Evolutionary conservation across 2,113 vertebrate species (phyloP).

Genomic region (Pollachius pollachius): DNA sequence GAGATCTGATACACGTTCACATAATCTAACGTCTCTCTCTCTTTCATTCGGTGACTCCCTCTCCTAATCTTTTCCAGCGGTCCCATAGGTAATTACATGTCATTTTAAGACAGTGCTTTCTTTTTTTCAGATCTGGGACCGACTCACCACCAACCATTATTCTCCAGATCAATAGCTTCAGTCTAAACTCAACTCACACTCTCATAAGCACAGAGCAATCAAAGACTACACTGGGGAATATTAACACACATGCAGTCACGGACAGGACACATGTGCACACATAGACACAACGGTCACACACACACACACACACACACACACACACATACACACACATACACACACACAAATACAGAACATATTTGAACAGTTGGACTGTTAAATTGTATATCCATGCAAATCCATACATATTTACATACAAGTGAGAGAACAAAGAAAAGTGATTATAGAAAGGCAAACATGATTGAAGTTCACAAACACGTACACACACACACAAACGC

Average conservation of each 20-base stretch:
- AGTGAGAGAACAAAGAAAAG: too few relatives aligned
- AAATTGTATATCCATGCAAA: too few relatives aligned
- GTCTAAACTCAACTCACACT: slow-evolving; percentile 58
- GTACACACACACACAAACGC: too few relatives aligned
- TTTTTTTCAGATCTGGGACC: slow-evolving; percentile 41
- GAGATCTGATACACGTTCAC: too few relatives aligned
- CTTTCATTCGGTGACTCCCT: slow-evolving; percentile 24
- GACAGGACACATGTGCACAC: not conserved
- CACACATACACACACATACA: too few relatives aligned
- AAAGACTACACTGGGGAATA: slow-evolving; percentile 47
- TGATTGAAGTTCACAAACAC: too few relatives aligned
- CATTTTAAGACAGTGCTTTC: slow-evolving; percentile 48
- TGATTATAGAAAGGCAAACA: too few relatives aligned
- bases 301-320: too few relatives aligned
- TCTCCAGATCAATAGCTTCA: slow-evolving; percentile 60
- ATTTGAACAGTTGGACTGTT: too few relatives aligned
- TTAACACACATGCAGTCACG: slow-evolving; percentile 8
- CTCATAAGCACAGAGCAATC: slow-evolving; percentile 64
- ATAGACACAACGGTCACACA: not conserved
- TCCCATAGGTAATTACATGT: slow-evolving; percentile 57
- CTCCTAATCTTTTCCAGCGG: not conserved
- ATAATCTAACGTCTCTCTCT: not conserved
- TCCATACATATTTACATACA: too few relatives aligned
- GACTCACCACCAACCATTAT: slow-evolving; percentile 46
- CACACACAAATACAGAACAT: too few relatives aligned